Percentiles rank a stretch among this genome's conserved stretches.
These are phyloP conservation scores for Lepilemur ruficaudatus DNA, from an alignment of 2,797 vertebrate genomes.

Conservation along the genomic window DNA sequence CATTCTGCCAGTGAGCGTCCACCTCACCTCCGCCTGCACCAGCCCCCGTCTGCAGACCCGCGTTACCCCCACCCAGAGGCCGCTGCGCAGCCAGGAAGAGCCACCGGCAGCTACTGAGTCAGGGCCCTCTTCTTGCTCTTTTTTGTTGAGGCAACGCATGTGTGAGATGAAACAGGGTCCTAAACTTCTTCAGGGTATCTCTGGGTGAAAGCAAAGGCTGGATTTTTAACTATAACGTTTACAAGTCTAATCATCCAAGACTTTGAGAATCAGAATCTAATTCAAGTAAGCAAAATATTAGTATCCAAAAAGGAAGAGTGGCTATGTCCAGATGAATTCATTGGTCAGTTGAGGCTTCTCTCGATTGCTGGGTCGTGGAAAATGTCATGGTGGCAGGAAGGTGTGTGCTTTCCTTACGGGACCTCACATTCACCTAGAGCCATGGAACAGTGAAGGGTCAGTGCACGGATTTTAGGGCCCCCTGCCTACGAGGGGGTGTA, in stretches of 20 bases:
- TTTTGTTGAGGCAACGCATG: neutral
- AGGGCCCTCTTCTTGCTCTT: too few species aligned
- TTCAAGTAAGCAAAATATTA: neutral
- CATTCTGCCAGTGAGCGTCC: neutral
- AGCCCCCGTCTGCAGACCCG: neutral
- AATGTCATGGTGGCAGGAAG: too few species aligned
- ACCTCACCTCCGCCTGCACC: too few species aligned
- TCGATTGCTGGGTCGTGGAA: neutral
- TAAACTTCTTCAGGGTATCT: too few species aligned
- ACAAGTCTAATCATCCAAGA: neutral
- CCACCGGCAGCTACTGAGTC: too few species aligned
- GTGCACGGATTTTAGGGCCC: neutral
- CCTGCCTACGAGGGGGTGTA: too few species aligned
- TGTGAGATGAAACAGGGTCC: too few species aligned
- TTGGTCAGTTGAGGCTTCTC: neutral
- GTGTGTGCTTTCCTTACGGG: accelerated
- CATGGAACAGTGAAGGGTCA: neutral
- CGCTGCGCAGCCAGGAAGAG: neutral
- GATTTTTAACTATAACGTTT: neutral
- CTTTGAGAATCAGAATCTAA: neutral
- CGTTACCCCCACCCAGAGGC: neutral
- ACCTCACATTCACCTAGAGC: neutral
- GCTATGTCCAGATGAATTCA: neutral
- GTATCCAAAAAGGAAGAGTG: neutral
- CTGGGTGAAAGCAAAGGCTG: neutral